These are phyloP conservation scores for Lagocephalus sceleratus DNA, from an alignment of 2,797 vertebrate species.

Conservation along the genomic window DNA sequence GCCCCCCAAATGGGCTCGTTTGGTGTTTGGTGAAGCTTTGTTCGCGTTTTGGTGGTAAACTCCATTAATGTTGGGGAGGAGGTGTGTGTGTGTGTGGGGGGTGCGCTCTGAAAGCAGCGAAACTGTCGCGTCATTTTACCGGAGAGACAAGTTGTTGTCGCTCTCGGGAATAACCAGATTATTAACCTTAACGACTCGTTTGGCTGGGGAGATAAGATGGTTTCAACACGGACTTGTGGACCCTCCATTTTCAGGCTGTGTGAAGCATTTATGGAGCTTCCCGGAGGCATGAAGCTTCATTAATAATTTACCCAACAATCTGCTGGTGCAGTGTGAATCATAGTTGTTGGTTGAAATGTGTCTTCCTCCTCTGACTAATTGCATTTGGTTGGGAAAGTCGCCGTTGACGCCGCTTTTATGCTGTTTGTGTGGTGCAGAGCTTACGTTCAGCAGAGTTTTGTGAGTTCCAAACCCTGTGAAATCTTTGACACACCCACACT, in stretches of 20 bases:
- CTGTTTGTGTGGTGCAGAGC: too few species aligned
- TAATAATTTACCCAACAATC: conserved; percentile 75
- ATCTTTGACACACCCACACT: conserved; percentile 17
- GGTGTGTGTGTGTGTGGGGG: too few species aligned
- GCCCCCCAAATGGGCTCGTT: not conserved
- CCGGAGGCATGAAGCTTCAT: conserved; percentile 56
- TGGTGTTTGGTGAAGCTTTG: too few species aligned
- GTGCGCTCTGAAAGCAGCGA: too few species aligned
- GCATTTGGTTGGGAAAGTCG: not conserved
- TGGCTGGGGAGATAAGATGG: not conserved
- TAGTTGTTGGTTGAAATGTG: conserved; percentile 5
- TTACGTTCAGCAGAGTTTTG: not conserved
- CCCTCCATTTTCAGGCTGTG: conserved; percentile 47
- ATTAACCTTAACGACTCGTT: not conserved
- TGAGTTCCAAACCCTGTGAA: conserved; percentile 5
- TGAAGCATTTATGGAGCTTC: conserved; percentile 58
- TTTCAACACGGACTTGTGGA: conserved; percentile 15
- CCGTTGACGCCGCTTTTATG: too few species aligned
- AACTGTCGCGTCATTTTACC: too few species aligned
- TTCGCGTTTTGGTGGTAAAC: too few species aligned
- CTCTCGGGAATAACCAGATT: too few species aligned
- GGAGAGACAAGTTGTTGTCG: too few species aligned
- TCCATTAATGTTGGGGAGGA: too few species aligned
- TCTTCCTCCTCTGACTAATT: not conserved
- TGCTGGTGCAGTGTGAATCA: conserved; percentile 49